A percentile compares a stretch with the other conserved stretches of the same genome.
Conservation (phyloP, 2,797 vertebrate genomes). For the Limosa lapponica region DNA sequence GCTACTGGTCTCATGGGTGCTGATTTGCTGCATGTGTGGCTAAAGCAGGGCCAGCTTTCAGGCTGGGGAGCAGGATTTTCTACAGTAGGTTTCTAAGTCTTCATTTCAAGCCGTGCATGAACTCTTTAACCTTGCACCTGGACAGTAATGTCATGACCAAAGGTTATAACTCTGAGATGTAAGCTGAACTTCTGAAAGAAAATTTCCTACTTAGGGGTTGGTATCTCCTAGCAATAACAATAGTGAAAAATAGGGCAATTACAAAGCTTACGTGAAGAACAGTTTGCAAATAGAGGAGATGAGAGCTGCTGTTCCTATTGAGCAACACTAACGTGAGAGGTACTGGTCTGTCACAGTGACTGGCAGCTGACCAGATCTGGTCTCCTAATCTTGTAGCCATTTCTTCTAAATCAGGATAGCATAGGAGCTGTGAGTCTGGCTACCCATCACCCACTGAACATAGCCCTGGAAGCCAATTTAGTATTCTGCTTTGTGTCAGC, state of each 20-base stretch:
- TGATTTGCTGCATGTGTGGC: not conserved
- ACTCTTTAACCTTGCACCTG: not conserved
- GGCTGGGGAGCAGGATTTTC: not conserved
- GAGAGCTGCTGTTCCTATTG: accelerated
- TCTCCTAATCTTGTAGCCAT: not conserved
- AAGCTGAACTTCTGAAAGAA: not conserved
- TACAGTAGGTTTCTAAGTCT: not conserved
- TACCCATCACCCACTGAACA: not conserved
- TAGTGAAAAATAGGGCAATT: not conserved
- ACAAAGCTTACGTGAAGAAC: not conserved
- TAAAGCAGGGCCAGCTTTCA: not conserved
- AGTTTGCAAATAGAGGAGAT: not conserved
- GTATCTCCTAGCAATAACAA: not conserved
- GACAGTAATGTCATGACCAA: not conserved
- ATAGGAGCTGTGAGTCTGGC: not conserved
- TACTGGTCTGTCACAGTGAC: not conserved
- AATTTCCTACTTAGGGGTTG: not conserved
- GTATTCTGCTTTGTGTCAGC: not conserved
- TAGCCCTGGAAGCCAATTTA: not conserved
- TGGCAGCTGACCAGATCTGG: not conserved
- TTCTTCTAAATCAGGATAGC: not conserved
- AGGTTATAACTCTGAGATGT: not conserved
- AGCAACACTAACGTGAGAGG: not conserved
- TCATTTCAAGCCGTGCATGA: not conserved
- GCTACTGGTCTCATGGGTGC: not conserved